phyloP scores from a whole-genome alignment of 2,113 vertebrate species.

The Trogon melanurus region DNA sequence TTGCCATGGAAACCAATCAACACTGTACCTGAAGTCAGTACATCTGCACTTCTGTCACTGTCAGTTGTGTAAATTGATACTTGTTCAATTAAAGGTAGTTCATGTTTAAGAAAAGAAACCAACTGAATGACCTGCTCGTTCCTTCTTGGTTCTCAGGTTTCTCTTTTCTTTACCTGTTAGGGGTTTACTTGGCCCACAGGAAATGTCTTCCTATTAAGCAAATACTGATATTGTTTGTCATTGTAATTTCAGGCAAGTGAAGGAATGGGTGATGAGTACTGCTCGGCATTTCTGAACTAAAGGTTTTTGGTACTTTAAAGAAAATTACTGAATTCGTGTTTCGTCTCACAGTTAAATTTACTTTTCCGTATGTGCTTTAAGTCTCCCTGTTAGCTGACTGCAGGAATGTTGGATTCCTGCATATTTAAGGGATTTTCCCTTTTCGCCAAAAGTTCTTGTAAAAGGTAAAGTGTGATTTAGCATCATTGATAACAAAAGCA shows the following conservation, averaged over 20 bases:
- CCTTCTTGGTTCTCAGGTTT: slow-evolving; percentile 23
- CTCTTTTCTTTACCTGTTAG: background rate
- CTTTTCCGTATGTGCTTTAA: background rate
- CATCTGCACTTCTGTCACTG: background rate
- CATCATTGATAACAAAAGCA: background rate
- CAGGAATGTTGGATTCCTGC: background rate
- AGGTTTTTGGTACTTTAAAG: background rate
- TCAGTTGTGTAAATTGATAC: slow-evolving; percentile 31
- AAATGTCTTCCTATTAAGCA: slow-evolving; percentile 24
- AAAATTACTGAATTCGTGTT: background rate
- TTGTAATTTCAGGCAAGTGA: slow-evolving; percentile 11
- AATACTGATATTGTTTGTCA: background rate
- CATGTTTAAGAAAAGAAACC: slow-evolving; percentile 43
- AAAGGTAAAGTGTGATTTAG: background rate
- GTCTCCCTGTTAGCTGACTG: background rate
- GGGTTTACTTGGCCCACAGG: background rate
- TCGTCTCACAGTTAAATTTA: background rate
- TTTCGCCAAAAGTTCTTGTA: background rate
- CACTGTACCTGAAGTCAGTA: background rate
- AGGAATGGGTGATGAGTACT: background rate
- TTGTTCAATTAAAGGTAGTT: slow-evolving; percentile 52
- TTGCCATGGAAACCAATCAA: background rate
- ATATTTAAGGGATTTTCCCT: background rate
- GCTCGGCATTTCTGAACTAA: slow-evolving; percentile 29
- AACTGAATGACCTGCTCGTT: background rate